Evolutionary conservation across 2,797 vertebrate genomes (phyloP), one percentile per base, ranked within the genome.

Genomic region (Notolepis coatsorum): DNA sequence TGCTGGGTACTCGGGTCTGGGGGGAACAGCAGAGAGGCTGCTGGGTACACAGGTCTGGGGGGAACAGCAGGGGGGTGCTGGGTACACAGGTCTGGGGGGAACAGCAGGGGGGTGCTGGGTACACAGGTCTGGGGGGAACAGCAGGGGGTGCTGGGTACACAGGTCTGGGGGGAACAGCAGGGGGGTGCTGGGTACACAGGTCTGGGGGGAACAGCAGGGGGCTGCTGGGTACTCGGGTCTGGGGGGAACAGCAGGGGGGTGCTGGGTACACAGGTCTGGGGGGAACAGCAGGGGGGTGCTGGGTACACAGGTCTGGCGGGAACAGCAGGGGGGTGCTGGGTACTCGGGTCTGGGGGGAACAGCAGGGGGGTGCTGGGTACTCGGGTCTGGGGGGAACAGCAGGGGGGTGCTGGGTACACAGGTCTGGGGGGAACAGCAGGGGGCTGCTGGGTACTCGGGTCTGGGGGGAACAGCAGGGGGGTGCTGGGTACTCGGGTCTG

Each of bases 81-180:
- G 50, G 20, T 28, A 35, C 54, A 7, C 56, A 33, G 28, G 61
- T 62, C 81, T 82, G 81, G 25, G 50, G 46, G 39, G 52, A 25
- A 76, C n/a, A 51, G 52, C 57, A 7, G 53, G 45, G 53, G n/a
- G n/a, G 50, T n/a, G 41, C 46, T 0, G 7, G 50, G 20, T 28
- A 35, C 54, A 7, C 56, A 33, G 28, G 61, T 62, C 81, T 82
- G 81, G 25, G 50, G 46, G 39, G 52, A 25, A 61, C 71, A n/a
- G n/a, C n/a, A n/a, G n/a, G n/a, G n/a, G n/a, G n/a, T n/a, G n/a
- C n/a, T n/a, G n/a, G n/a, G n/a, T n/a, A n/a, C n/a, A n/a, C n/a
- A n/a, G n/a, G n/a, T n/a, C n/a, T n/a, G n/a, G n/a, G n/a, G 68
- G 74, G 79, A 79, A 76, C n/a, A 51, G 52, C 57, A 7, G 53